Evolutionary conservation across 2,797 vertebrate species (phyloP).

Genomic region (Ptychobarbus kaznakovi): DNA sequence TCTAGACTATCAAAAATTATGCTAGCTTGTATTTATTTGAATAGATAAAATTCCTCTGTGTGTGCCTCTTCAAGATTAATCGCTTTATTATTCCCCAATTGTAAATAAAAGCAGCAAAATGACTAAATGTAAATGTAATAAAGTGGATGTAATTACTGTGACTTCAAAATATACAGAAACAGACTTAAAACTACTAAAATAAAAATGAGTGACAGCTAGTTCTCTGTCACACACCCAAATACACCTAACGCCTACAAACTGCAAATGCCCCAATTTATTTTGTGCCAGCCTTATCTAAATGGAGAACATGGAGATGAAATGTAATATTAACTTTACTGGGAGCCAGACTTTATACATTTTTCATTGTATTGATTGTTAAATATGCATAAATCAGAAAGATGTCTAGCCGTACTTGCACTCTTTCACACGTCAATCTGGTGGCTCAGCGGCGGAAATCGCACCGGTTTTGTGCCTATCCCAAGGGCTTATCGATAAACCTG

Average conservation of each 20-base stretch:
- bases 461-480: conserved; percentile 42
- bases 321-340: background rate
- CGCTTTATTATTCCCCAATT: no score
- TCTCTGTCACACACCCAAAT: background rate
- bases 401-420: conserved; percentile 39
- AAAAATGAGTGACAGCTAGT: no score
- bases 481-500: conserved; percentile 61
- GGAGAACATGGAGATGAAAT: conserved; percentile 12
- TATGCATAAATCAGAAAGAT: conserved; percentile 24
- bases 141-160: background rate
- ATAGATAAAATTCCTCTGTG: no score
- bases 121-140: no score
- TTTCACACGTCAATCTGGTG: conserved; percentile 22
- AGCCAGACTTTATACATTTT: background rate
- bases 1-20: no score
- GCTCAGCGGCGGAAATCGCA: conserved; percentile 40
- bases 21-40: no score
- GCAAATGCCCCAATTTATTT: background rate
- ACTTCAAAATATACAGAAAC: background rate
- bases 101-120: no score
- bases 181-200: background rate
- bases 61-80: no score
- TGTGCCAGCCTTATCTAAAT: background rate
- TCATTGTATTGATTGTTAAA: conserved; percentile 17
- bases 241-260: background rate